phyloP scores from a whole-genome alignment of 2,888 invertebrate genomes.

The Lycia hirtaria region DNA sequence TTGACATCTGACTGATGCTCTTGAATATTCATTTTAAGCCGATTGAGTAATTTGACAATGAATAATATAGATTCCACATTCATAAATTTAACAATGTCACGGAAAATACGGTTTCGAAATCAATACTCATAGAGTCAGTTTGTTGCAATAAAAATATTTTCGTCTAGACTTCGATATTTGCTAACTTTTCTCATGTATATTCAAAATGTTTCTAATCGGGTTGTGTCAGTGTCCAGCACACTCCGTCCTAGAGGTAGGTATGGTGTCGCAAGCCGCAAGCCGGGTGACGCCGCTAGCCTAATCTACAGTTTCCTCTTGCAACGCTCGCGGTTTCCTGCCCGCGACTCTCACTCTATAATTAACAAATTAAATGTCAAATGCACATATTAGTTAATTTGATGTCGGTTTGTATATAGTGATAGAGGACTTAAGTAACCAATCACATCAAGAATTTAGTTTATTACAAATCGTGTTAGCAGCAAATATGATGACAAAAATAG shows the following conservation, averaged over 20 bases:
- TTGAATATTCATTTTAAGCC: constrained; percentile 8
- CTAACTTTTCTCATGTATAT: constrained; percentile 10
- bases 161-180: constrained; percentile 5
- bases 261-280: constrained; percentile 25
- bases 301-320: constrained; percentile 35
- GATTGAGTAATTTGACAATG: constrained; percentile 19
- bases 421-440: too few relatives aligned
- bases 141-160: neutral
- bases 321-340: constrained; percentile 21
- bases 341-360: constrained; percentile 12
- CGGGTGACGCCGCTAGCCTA: too few relatives aligned
- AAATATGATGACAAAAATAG: too few relatives aligned
- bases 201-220: constrained; percentile 3
- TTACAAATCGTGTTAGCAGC: too few relatives aligned
- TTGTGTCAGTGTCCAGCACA: neutral
- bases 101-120: neutral
- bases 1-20: constrained; percentile 10
- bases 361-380: constrained; percentile 12
- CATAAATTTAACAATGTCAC: constrained; percentile 8
- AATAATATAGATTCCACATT: constrained; percentile 2
- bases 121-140: neutral
- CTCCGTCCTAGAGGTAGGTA: neutral
- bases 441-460: too few relatives aligned
- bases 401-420: neutral
- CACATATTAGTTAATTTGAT: constrained; percentile 3